A percentile compares a stretch with the other conserved stretches of the same genome.
These are phyloP conservation scores for Aplodontia rufa DNA, from an alignment of 2,113 vertebrate species.

Conservation along the genomic window DNA sequence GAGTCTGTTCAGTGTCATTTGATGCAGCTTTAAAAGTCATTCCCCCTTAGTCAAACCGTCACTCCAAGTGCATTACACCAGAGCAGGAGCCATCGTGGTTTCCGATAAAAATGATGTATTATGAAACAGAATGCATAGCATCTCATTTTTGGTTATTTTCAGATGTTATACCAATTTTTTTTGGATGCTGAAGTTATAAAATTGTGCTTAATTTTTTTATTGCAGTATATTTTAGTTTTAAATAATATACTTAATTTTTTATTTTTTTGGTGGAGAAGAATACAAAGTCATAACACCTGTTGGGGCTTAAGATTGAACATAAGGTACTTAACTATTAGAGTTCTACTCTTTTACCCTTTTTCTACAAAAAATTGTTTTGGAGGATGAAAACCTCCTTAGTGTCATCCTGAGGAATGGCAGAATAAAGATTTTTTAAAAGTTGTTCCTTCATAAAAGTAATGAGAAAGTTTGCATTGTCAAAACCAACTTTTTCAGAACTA, in stretches of 20 bases:
- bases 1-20: not conserved
- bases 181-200: not conserved
- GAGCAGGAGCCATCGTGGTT: not conserved
- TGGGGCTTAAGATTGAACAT: not conserved
- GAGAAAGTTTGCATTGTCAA: not conserved
- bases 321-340: not conserved
- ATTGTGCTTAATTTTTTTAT: not conserved
- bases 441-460: not conserved
- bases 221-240: not conserved
- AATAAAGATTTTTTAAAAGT: not conserved
- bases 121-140: not conserved
- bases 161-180: not conserved
- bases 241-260: not conserved
- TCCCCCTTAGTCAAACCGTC: not conserved
- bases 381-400: not conserved
- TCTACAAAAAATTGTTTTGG: not conserved
- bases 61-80: not conserved
- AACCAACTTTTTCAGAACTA: not conserved
- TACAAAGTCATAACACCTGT: not conserved
- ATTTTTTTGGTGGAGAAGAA: not conserved
- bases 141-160: constrained; percentile 19
- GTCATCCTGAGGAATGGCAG: not conserved
- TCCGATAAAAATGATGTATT: not conserved
- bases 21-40: not conserved
- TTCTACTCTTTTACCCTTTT: not conserved